phyloP scores from a whole-genome alignment of 2,888 invertebrate species.

The Drosophila paramelanica region DNA sequence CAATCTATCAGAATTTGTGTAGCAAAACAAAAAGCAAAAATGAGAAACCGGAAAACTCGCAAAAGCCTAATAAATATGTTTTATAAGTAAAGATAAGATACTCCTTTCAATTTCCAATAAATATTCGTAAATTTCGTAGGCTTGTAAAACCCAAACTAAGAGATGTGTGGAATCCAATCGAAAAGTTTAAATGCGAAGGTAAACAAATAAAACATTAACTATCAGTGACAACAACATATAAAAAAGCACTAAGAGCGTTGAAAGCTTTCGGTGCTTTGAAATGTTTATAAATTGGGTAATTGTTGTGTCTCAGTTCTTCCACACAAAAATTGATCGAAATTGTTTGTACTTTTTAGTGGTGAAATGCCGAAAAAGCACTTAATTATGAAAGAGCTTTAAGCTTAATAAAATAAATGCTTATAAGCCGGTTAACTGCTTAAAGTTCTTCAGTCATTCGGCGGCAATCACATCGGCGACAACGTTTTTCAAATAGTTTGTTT shows the following conservation, averaged over 20 bases:
- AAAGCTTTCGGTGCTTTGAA: constrained; percentile 12
- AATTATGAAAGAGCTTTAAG: constrained; percentile 9
- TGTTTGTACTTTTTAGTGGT: background rate
- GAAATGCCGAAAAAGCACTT: background rate
- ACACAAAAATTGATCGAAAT: too few species aligned
- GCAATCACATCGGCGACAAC: background rate
- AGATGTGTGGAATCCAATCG: too few species aligned
- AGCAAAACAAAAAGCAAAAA: background rate
- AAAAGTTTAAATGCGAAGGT: too few species aligned
- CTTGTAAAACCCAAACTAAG: too few species aligned
- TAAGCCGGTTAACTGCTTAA: background rate
- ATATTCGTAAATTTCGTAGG: background rate
- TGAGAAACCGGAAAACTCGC: background rate
- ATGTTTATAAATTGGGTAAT: background rate
- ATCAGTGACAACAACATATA: too few species aligned
- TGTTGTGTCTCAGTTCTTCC: background rate
- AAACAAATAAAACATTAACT: too few species aligned
- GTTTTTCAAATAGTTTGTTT: background rate
- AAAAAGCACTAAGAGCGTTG: background rate
- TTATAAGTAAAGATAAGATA: background rate
- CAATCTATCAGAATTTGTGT: background rate
- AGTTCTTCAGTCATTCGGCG: background rate
- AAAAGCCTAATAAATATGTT: background rate
- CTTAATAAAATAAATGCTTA: background rate
- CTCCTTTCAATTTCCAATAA: background rate